A percentile compares a stretch with the other conserved stretches of the same genome.
phyloP scores from a whole-genome alignment of 2,113 vertebrate genomes.

The Takifugu flavidus region DNA sequence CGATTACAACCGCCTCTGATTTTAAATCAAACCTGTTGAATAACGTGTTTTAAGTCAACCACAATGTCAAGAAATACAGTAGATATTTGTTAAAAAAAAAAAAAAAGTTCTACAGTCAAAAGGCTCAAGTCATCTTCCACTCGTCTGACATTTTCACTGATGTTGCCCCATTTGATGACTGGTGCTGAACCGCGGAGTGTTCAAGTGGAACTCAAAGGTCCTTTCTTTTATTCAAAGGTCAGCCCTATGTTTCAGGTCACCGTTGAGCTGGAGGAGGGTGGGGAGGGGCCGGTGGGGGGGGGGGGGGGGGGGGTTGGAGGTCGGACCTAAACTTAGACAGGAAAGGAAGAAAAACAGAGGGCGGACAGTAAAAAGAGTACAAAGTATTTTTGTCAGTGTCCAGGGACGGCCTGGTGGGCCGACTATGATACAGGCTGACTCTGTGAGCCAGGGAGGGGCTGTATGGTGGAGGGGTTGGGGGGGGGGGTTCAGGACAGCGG shows the following conservation, averaged over 20 bases:
- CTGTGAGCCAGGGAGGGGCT: conserved; percentile 28
- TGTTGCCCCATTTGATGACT: conserved; percentile 64
- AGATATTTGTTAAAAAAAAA: conserved; percentile 36
- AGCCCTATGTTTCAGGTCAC: conserved; percentile 49
- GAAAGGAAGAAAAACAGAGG: conserved; percentile 24
- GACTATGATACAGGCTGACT: conserved; percentile 55
- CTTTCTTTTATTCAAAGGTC: conserved; percentile 46
- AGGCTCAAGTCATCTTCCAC: conserved; percentile 55
- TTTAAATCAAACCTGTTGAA: conserved; percentile 46
- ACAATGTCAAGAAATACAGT: conserved; percentile 52
- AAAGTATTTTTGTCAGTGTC: conserved; percentile 64
- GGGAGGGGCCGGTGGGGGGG: conserved; percentile 33
- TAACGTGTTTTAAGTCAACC: conserved; percentile 37
- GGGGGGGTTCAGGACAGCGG: conserved; percentile 15
- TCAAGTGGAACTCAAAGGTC: conserved; percentile 55
- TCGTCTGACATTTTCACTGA: conserved; percentile 51
- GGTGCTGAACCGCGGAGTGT: conserved; percentile 58
- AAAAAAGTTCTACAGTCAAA: conserved; percentile 42
- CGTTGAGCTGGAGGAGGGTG: conserved; percentile 27
- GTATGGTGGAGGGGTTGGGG: conserved; percentile 13
- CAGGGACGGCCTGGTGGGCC: conserved; percentile 52
- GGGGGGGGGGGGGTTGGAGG: conserved; percentile 21
- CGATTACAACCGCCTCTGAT: conserved; percentile 48
- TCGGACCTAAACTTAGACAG: conserved; percentile 23
- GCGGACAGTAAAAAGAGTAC: conserved; percentile 47